Evolutionary conservation across 64 coral and sea anemone species (phyloP).

Genomic region (Pachyseris speciosa): DNA sequence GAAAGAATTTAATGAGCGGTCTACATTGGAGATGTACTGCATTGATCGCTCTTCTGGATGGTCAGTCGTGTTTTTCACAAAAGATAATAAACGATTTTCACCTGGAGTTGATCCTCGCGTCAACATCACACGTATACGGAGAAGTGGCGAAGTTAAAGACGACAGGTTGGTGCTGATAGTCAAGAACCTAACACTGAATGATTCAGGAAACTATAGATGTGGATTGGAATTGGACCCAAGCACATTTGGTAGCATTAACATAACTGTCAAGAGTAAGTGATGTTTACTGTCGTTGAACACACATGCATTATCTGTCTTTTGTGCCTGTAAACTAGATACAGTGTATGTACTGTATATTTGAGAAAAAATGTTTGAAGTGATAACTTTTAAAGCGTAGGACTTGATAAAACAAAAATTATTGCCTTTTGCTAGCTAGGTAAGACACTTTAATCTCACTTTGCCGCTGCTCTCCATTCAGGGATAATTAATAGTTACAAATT

Average conservation of each 20-base stretch:
- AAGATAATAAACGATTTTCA: not conserved
- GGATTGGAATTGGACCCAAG: not conserved
- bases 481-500: too few relatives aligned
- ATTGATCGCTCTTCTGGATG: not conserved
- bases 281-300: not conserved
- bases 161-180: not conserved
- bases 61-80: not conserved
- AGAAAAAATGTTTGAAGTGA: too few relatives aligned
- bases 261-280: slow-evolving; percentile 40
- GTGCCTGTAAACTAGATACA: too few relatives aligned
- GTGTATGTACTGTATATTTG: too few relatives aligned
- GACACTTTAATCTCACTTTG: too few relatives aligned
- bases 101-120: not conserved
- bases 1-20: not conserved
- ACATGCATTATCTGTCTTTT: too few relatives aligned
- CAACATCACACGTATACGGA: slow-evolving; percentile 25
- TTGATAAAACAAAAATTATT: too few relatives aligned
- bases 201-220: slow-evolving; percentile 50
- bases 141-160: too few relatives aligned
- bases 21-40: not conserved
- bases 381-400: too few relatives aligned
- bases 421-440: too few relatives aligned
- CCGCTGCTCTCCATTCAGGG: too few relatives aligned
- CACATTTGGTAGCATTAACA: not conserved
- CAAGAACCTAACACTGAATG: slow-evolving; percentile 27